These are phyloP conservation scores for Barnardius zonarius DNA, from an alignment of 2,113 vertebrate genomes.

Conservation along the genomic window DNA sequence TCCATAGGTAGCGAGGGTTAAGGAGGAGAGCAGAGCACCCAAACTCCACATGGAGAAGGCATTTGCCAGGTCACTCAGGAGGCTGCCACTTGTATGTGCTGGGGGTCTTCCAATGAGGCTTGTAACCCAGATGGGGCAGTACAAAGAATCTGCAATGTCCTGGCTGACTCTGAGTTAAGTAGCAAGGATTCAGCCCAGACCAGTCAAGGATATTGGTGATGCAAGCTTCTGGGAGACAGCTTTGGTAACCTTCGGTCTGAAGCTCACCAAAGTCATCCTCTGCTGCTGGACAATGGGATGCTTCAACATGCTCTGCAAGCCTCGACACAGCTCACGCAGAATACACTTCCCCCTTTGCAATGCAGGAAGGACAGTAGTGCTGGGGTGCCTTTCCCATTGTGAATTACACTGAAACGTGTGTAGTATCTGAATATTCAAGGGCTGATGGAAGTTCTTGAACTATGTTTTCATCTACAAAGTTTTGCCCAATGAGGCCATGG, in stretches of 20 bases:
- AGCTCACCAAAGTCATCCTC: neutral
- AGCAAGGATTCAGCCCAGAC: neutral
- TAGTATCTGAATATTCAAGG: neutral
- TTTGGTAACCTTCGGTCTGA: neutral
- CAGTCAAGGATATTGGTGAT: neutral
- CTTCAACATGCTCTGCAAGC: neutral
- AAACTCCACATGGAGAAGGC: neutral
- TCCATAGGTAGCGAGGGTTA: neutral
- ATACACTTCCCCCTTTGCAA: neutral
- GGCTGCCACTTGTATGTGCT: neutral
- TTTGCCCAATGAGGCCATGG: neutral
- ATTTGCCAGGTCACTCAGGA: neutral
- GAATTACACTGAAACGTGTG: neutral
- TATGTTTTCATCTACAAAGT: neutral
- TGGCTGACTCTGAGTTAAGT: neutral
- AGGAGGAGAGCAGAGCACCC: neutral
- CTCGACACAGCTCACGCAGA: fast-evolving
- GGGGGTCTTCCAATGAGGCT: neutral
- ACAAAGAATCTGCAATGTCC: neutral
- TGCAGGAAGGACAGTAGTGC: neutral
- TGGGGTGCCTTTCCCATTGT: neutral
- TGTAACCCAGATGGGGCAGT: neutral
- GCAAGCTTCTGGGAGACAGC: neutral
- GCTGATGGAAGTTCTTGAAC: neutral
- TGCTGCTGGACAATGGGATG: neutral